Evolutionary conservation across 2,113 vertebrate species (phyloP).

Genomic region (Anarrhichthys ocellatus): DNA sequence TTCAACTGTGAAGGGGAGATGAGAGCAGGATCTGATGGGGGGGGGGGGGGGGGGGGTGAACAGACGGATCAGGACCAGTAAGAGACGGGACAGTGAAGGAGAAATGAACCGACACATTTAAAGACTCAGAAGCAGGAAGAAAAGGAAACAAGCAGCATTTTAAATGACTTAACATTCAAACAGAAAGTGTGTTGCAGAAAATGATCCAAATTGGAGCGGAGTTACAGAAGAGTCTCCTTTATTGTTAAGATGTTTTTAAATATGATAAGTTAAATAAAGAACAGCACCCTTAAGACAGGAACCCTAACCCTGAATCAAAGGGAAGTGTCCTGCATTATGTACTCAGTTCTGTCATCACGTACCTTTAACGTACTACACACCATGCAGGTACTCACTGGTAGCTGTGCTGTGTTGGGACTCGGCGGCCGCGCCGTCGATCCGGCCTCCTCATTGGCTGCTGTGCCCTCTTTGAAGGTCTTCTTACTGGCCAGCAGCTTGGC

Average conservation of each 20-base stretch:
- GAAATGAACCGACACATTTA: background rate
- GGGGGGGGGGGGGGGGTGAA: background rate
- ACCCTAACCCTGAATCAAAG: no score
- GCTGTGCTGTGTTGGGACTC: constrained; percentile 80
- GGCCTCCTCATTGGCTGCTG: constrained; percentile 59
- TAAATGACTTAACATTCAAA: background rate
- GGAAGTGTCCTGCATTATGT: no score
- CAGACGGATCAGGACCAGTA: background rate
- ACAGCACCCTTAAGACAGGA: no score
- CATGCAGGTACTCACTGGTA: constrained; percentile 68
- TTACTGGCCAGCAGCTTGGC: constrained; percentile 92
- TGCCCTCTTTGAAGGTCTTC: constrained; percentile 83
- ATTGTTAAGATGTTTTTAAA: no score
- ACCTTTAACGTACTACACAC: no score
- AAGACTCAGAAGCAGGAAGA: constrained; percentile 9
- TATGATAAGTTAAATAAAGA: no score
- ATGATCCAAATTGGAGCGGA: no score
- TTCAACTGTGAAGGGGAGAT: background rate
- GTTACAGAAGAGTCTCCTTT: no score
- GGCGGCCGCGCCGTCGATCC: constrained; percentile 65
- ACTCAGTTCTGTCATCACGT: no score
- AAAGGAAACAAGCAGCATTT: background rate
- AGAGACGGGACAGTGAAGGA: background rate
- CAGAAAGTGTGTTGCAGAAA: no score
- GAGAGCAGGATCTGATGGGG: background rate